Evolutionary conservation across 2,888 invertebrate genomes (phyloP).

Genomic region (Hyppa rectilinea): DNA sequence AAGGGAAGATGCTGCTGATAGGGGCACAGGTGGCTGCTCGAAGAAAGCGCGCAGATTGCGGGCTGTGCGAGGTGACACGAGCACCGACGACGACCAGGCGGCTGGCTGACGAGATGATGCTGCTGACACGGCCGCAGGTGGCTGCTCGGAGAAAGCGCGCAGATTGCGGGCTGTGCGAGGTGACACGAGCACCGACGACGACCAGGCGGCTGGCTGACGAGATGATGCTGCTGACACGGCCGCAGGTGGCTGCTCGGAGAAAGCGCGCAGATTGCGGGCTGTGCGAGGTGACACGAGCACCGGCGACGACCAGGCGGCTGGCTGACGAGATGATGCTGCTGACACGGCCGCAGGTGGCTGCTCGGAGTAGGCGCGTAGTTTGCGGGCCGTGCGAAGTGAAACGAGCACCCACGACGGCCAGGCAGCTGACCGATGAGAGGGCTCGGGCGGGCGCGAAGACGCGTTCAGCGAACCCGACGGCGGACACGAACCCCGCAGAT

Average conservation of each 20-base stretch:
- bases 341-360: not conserved
- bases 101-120: constrained; percentile 7
- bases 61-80: not conserved
- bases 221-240: not conserved
- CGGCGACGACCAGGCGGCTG: constrained; percentile 11
- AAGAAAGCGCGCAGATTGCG: not conserved
- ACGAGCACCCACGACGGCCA: constrained; percentile 8
- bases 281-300: constrained; percentile 7
- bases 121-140: not conserved
- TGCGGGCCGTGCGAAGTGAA: not conserved
- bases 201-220: constrained; percentile 11
- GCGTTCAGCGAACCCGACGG: too few species aligned
- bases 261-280: not conserved
- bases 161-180: not conserved
- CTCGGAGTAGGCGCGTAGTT: not conserved
- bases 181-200: constrained; percentile 8
- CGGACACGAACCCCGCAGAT: too few species aligned
- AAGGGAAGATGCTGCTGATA: not conserved
- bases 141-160: not conserved
- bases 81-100: constrained; percentile 8
- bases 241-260: not conserved
- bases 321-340: not conserved
- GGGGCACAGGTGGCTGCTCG: not conserved
- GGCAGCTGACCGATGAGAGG: too few species aligned
- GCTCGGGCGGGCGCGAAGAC: too few species aligned